Percentiles rank a stretch among this genome's conserved stretches.
Evolutionary conservation across 2,113 vertebrate species (phyloP).

Genomic region (Solea senegalensis): DNA sequence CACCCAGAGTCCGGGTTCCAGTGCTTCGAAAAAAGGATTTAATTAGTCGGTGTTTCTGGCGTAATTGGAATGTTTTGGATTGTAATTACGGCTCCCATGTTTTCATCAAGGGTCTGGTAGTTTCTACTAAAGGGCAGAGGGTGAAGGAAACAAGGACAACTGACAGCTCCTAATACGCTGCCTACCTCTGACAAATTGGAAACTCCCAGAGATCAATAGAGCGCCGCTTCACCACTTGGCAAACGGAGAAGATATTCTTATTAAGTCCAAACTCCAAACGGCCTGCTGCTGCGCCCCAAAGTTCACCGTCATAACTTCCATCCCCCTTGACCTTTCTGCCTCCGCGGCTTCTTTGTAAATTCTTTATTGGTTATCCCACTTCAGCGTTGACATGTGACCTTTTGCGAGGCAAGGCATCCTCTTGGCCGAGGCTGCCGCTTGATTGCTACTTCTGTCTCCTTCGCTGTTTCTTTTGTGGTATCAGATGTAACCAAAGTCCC

Average conservation of each 20-base stretch:
- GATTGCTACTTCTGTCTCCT: slow-evolving; percentile 25
- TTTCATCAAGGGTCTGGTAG: slow-evolving; percentile 43
- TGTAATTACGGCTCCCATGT: slow-evolving; percentile 58
- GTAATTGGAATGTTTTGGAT: slow-evolving; percentile 39
- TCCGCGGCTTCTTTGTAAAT: slow-evolving; percentile 19
- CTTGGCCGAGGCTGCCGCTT: slow-evolving; percentile 1
- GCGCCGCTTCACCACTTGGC: slow-evolving; percentile 35
- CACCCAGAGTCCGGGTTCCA: background rate
- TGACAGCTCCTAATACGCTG: slow-evolving; percentile 73
- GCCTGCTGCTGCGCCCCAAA: slow-evolving; percentile 55
- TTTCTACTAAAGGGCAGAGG: slow-evolving; percentile 69
- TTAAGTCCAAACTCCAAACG: slow-evolving; percentile 53
- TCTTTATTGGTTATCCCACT: slow-evolving; percentile 50
- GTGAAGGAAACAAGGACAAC: slow-evolving; percentile 30
- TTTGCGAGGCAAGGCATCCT: slow-evolving; percentile 36
- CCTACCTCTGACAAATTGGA: slow-evolving; percentile 74
- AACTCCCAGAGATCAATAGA: slow-evolving; percentile 73
- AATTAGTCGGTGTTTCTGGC: slow-evolving; percentile 33
- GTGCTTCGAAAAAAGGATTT: slow-evolving; percentile 11
- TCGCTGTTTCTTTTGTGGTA: slow-evolving; percentile 12
- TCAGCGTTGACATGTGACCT: slow-evolving; percentile 65
- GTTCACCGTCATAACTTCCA: slow-evolving; percentile 70
- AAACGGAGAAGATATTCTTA: slow-evolving; percentile 67
- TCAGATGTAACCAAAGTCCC: slow-evolving; percentile 24
- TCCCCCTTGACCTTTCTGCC: slow-evolving; percentile 71